Evolutionary conservation across 2,113 vertebrate species (phyloP), one percentile per base, ranked within the genome.

Genomic region (Gila orcuttii): DNA sequence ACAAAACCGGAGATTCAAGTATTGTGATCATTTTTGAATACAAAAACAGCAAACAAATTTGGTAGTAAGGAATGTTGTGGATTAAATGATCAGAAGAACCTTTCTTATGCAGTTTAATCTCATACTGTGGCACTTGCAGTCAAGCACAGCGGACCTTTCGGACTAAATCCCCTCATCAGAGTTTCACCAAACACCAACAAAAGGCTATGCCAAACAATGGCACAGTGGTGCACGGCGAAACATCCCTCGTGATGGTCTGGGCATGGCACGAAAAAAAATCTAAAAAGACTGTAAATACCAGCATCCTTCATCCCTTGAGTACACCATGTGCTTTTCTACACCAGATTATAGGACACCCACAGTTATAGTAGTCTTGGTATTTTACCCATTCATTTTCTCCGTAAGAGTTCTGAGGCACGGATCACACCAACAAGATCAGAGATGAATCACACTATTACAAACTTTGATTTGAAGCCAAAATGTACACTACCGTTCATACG

Each of bases 131-230:
- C 42, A 25, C 42, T 47, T 5, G 13, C 13, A 21, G 75, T 77
- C 7, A 57, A 77, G 2, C 17, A 78, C 0, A 33, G 74, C 47
- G 1, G 68, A 73, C 4, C 9, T 36, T 78, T 57, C 76, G 3
- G 76, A 55, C 11, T 78, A 57, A 78, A 78, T 59, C 52, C 28
- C 52, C 12, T 78, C 28, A 57, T 31, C 50, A 77, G 47, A 55
- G 75, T 42, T 73, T 78, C 31, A 57, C 28, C 75, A 36, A 78
- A 78, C 50, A 36, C 75, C 52, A 59, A 78, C 76, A 59, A 57
- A 57, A 78, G 52, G 36, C 50, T 59, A 6, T 36, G 19, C 21
- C 13, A 60, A 42, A 79, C 55, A 79, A 79, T 25, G n/a, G 39
- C 42, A 33, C 15, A 59, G 76, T 23, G 19, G 19, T 78, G 52